phyloP scores from a whole-genome alignment of 2,797 vertebrate species.

The Sebastes aleutianus region DNA sequence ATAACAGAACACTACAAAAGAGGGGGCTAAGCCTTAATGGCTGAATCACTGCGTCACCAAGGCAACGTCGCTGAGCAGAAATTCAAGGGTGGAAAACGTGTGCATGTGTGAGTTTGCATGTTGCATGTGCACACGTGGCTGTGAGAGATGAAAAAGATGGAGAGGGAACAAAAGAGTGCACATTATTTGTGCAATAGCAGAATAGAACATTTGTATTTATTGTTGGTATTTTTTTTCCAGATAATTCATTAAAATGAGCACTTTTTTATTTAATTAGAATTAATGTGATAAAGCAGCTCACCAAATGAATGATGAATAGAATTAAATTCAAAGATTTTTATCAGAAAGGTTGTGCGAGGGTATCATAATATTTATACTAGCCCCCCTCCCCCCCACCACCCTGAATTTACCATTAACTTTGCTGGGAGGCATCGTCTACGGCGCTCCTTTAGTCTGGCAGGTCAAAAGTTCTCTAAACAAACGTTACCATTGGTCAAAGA shows the following conservation, averaged over 20 bases:
- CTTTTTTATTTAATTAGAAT: neutral
- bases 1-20: constrained; percentile 59
- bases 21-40: constrained; percentile 46
- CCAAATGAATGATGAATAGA: neutral
- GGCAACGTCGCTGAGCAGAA: constrained; percentile 57
- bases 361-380: constrained; percentile 49
- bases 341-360: constrained; percentile 8
- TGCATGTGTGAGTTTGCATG: constrained; percentile 19
- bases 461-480: constrained; percentile 78
- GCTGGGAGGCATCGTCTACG: constrained; percentile 32
- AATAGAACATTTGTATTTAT: neutral
- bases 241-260: neutral
- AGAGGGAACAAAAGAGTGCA: neutral
- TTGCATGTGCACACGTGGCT: constrained; percentile 5
- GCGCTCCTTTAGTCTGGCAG: constrained; percentile 45
- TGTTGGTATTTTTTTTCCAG: neutral
- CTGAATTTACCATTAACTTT: constrained; percentile 37
- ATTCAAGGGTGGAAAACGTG: constrained; percentile 34
- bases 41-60: constrained; percentile 59
- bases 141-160: constrained; percentile 1
- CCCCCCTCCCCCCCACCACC: rapidly evolving
- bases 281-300: neutral
- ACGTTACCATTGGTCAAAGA: constrained; percentile 62
- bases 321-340: neutral
- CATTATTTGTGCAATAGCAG: neutral